Conservation (phyloP, 2,888 invertebrate genomes). For the Palloptera scutellata region DNA sequence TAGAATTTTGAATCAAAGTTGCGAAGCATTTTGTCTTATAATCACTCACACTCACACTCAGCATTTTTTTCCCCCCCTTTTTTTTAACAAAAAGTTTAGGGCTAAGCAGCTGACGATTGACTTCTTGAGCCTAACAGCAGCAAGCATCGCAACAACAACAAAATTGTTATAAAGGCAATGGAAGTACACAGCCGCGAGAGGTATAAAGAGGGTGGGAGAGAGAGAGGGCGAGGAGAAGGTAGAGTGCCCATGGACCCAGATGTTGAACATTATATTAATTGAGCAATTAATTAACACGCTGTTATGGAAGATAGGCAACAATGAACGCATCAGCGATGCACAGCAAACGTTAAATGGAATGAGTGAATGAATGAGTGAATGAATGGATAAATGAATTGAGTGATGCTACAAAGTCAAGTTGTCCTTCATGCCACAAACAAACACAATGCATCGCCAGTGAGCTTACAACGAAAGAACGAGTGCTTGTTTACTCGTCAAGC, state of each 20-base stretch:
- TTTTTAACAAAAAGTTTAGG: background rate
- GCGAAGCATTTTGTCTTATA: background rate
- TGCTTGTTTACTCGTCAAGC: too few relatives aligned
- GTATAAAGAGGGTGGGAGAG: background rate
- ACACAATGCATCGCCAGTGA: background rate
- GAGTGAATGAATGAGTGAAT: too few relatives aligned
- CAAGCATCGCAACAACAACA: too few relatives aligned
- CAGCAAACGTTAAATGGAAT: background rate
- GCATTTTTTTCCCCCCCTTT: constrained; percentile 2
- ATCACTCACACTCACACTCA: constrained; percentile 6
- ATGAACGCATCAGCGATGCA: background rate
- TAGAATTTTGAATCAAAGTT: too few relatives aligned
- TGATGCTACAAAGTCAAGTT: constrained; percentile 11
- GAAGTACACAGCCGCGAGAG: too few relatives aligned
- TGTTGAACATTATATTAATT: constrained; percentile 58
- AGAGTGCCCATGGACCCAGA: constrained; percentile 29
- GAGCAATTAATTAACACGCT: constrained; percentile 60
- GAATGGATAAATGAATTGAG: background rate
- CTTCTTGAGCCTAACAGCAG: constrained; percentile 34
- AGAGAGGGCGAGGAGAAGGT: background rate
- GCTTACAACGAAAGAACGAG: too few relatives aligned
- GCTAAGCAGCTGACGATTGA: constrained; percentile 38
- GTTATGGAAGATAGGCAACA: constrained; percentile 35
- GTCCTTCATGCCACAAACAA: constrained; percentile 1
- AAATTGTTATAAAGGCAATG: too few relatives aligned